Base-by-base conservation (phyloP, 2,888 invertebrate genomes). In the Oeneis ivallda region DNA sequence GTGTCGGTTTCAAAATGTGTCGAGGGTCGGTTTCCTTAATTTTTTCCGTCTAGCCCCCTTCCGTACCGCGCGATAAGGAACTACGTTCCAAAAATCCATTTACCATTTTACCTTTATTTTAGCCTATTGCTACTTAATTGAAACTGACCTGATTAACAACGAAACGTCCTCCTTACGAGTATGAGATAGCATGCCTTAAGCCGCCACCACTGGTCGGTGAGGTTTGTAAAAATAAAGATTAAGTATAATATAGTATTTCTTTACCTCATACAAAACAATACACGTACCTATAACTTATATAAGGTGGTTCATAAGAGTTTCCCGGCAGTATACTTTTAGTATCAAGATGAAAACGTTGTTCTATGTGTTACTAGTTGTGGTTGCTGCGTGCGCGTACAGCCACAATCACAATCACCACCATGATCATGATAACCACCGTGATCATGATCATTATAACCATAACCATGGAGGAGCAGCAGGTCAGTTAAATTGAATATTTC, bases 321-420 rank as follows among this genome's bases (percentile, higher is more conserved):
- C 62, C 53, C 8, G 62, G 41, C 49, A 67, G 67, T 67, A n/a
- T 3, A 39, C 32, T 19, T 43, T 37, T 26, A 41, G 32, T 15
- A 10, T 34, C 41, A 62, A 54, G 41, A 67, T 67, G 67, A 62
- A 53, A 49, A 67, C 58, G 57, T 65, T 65, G 62, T 37, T 58
- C 26, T 62, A 7, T 37, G 34, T 41, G 5, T 41, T 53, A 53
- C 61, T 67, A n/a, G 53, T 67, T 7, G 58, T 19, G 13, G 62
- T 47, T 19, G 65, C 45, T 34, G 50, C 49, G 8, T 15, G 53
- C 45, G 57, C 19, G 45, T 43, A n/a, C 41, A 64, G n/a, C 37
- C 50, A 26, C 50, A 67, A n/a, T 39, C 56, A 43, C 62, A 62
- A 59, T 39, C 62, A 56, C 32, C 1, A 56, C 15, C 56, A 43